Conservation (phyloP, 2,797 vertebrate species). For the Carduelis carduelis region DNA sequence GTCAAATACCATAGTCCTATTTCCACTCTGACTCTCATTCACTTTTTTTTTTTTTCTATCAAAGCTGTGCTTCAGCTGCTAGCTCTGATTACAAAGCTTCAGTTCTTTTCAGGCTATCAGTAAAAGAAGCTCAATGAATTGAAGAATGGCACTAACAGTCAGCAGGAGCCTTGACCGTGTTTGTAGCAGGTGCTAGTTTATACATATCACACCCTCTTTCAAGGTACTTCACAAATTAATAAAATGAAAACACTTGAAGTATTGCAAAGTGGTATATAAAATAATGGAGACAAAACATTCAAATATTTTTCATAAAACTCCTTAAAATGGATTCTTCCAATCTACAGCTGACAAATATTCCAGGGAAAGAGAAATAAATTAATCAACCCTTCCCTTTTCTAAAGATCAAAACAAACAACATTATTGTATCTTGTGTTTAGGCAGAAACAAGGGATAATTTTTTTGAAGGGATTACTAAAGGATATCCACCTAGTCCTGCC, state of each 20-base stretch:
- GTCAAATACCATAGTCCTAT: background rate
- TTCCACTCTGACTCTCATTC: background rate
- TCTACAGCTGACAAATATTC: background rate
- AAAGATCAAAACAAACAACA: background rate
- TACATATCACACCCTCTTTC: background rate
- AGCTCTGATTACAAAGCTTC: background rate
- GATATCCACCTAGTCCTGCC: background rate
- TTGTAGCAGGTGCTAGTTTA: background rate
- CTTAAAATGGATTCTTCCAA: background rate
- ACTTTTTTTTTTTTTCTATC: background rate
- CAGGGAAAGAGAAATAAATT: background rate
- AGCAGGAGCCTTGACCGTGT: background rate
- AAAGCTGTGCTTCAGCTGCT: background rate
- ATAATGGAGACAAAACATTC: background rate
- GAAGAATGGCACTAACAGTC: background rate
- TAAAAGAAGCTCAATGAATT: background rate
- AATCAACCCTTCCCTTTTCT: background rate
- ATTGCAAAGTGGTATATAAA: background rate
- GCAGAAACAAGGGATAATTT: background rate
- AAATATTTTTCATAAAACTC: background rate
- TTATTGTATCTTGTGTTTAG: background rate
- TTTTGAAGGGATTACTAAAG: background rate
- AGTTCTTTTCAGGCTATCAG: background rate
- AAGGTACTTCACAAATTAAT: background rate
- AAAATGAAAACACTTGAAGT: background rate